Base-by-base conservation (phyloP, 1,140 invertebrate species). In the Trichonephila clavipes region DNA sequence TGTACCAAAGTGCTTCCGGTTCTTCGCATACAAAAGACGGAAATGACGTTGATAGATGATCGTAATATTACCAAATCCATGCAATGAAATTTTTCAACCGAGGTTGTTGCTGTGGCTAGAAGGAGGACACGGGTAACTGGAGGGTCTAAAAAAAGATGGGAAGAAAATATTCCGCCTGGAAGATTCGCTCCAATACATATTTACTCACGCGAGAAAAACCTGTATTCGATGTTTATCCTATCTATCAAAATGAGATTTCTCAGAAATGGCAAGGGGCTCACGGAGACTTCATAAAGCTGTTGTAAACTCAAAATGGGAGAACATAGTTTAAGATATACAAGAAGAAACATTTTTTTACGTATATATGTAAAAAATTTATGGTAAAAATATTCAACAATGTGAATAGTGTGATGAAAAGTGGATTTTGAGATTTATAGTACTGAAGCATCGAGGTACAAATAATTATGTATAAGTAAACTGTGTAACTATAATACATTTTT, bases 1-100 rank as follows among this genome's bases (percentile, higher is more conserved):
- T 64, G 87, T 24, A 58, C 87, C 34, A 28, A 69, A 89, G 87
- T 64, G 61, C 28, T 89, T 69, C 64, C 87, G 34, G 87, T 58
- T 34, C 34, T 34, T 34, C 62, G 59, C 40, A 89, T 61, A 87
- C 85, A 87, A 89, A 89, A 72, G 66, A 34, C 87, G 87, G 87
- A 89, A 89, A 64, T 89, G 87, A 89, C 40, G 87, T 59, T 89
- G 87, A 89, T 89, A 89, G 87, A 89, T 88, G 64, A 69, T 51
- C 64, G 87, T 19, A 88, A 88, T 88, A 88, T 88, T 72, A n/a
- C 64, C 19, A 88, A 88, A 88, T 69, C 64, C 66, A 19, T 21
- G 87, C 62, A 28, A 88, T n/a, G 87, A 51, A 64, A 88, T 88
- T 88, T 88, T 88, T 88, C 87, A 72, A 19, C 61, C 34, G 34